Evolutionary conservation across 2,113 vertebrate species (phyloP), one percentile per base, ranked within the genome.

Genomic region (Petroica traversi): DNA sequence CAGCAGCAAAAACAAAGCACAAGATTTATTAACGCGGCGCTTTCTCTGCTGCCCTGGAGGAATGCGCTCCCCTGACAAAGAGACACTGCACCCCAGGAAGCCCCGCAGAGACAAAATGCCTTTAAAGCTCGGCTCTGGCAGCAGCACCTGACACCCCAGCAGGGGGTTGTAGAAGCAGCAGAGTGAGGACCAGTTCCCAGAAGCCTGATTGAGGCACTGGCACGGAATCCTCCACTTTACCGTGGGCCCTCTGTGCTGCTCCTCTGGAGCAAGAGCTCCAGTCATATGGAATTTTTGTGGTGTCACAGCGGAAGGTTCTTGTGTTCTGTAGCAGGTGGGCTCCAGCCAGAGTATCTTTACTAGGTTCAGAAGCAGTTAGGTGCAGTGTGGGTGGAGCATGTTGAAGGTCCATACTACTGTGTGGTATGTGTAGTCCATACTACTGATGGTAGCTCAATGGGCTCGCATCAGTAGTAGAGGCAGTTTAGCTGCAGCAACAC

Each of bases 81-180:
- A 86, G 57, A n/a, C 4, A 7, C 61, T 91, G 92, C 83, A 77
- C 69, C 66, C 86, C 76, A 41, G 83, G 84, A 86, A 94, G 68
- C 45, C 91, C 91, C 43, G 64, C 64, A 67, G 93, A 93, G 72
- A 71, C 36, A 2, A 92, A 92, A 83, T 48, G 76, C 7, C 0
- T 79, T 95, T 80, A 71, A 91, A 94, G 55, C 68, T 85, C 88
- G 17, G 34, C 67, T 88, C 38, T 88, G 94, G 75, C 94, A 74
- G 64, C 25, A 94, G 86, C 92, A 92, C 93, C 96, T 95, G 96
- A 97, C 87, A 87, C 40, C 72, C 48, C 73, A 48, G 94, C 77
- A 87, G 83, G 91, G 63, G 80, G 31, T 74, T 84, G 89, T 62
- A 78, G 91, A 84, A 93, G 76, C 72, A 88, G 71, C 67, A 82